Evolutionary conservation across 2,888 invertebrate species (phyloP), one percentile per base, ranked within the genome.

Genomic region (Agrochola circellaris): DNA sequence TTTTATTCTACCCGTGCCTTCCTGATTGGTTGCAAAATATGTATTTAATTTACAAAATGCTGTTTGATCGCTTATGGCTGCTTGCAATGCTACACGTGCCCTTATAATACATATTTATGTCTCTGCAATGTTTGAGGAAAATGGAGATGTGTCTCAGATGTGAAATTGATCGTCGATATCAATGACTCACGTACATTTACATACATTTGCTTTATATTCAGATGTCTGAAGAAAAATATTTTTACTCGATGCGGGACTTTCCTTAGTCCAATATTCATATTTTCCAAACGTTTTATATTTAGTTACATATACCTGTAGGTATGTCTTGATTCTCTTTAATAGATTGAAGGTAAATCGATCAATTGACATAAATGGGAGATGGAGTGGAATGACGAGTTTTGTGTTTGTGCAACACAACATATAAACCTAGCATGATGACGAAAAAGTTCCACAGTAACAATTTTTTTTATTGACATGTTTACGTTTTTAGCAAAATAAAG

Each of bases 121-220:
- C 20, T 56, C 26, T 20, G 42, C 38, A 45, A 20, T 61, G n/a
- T 38, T 68, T 26, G 26, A 65, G 76, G 15, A 61, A 48, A 17
- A 66, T 20, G n/a, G n/a, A 11, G 30, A 38, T 30, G 26, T 48
- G 26, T 51, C 26, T 42, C 69, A 61, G 20, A 66, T 51, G 30
- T 70, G 15, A 38, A 2, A 42, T 61, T 56, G 34, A 20, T n/a
- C 30, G 26, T 54, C 45, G 26, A 58, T 34, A 45, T 45, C n/a
- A 17, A 17, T 54, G 45, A 45, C 56, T 45, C 26, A 45, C 17
- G 26, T 54, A 26, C 9, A 54, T 45, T 72, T 48, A 26, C 64
- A 45, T 45, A 48, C n/a, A 38, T 54, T 67, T 56, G 6, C 68
- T 30, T 23, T n/a, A 23, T 51, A 45, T 78, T 78, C 48, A 65